Evolutionary conservation across 2,113 vertebrate species (phyloP).

Genomic region (Vulpes ferrilata): DNA sequence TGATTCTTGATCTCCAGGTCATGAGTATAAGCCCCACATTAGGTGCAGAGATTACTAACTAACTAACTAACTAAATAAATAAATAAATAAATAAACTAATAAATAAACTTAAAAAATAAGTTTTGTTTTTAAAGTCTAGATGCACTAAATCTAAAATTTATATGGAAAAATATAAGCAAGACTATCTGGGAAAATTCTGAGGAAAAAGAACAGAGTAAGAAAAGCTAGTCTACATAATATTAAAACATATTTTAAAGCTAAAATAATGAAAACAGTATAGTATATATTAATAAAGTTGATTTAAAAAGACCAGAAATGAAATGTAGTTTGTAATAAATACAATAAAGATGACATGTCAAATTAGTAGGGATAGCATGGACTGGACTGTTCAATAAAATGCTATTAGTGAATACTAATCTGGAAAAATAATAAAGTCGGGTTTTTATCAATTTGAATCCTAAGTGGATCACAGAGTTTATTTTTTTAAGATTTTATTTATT

Average conservation of each 20-base stretch:
- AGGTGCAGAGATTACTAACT: background rate
- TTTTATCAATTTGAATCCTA: background rate
- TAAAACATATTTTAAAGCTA: background rate
- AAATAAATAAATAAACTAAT: background rate
- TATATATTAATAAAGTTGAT: background rate
- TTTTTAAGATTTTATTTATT: too few species aligned
- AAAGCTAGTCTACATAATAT: background rate
- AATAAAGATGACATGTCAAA: background rate
- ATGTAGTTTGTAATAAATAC: background rate
- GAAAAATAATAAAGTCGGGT: conserved; percentile 12
- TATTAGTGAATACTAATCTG: background rate
- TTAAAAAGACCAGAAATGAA: background rate
- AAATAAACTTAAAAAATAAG: background rate
- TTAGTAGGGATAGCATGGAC: background rate
- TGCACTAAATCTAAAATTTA: background rate
- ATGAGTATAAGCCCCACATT: background rate
- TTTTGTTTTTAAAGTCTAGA: background rate
- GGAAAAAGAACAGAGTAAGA: background rate
- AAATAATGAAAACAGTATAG: background rate
- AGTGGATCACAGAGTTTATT: background rate
- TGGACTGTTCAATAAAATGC: background rate
- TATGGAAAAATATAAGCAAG: background rate
- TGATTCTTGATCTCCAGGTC: background rate
- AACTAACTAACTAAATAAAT: background rate
- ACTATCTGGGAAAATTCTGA: background rate